A percentile compares a stretch with the other conserved stretches of the same genome.
Evolutionary conservation across 1,140 invertebrate genomes (phyloP).

Genomic region (Brachionus manjavacas): DNA sequence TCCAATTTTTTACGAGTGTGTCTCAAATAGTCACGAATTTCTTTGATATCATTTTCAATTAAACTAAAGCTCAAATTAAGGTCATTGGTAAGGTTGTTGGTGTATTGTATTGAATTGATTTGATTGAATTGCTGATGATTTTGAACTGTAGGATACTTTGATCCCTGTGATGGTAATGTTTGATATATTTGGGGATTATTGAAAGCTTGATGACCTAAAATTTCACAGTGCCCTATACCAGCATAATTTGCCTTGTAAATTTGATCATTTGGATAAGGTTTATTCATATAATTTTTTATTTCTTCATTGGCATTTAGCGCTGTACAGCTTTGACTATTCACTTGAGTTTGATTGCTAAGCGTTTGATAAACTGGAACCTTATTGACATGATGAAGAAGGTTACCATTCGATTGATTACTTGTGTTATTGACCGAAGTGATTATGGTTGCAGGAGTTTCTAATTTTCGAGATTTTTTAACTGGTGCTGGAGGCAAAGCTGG

Average conservation of each 20-base stretch:
- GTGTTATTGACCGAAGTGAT: conserved; percentile 36
- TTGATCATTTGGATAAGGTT: neutral
- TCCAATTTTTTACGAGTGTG: conserved; percentile 34
- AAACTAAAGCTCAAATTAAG: conserved; percentile 33
- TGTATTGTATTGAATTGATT: neutral
- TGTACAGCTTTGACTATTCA: neutral
- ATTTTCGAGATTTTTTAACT: neutral
- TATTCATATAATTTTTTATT: neutral
- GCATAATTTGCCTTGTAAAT: neutral
- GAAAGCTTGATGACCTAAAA: neutral
- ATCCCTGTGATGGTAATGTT: neutral
- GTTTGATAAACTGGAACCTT: neutral
- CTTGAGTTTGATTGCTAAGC: neutral
- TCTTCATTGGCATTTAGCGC: conserved; percentile 19
- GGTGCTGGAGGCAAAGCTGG: neutral
- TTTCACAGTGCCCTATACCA: neutral
- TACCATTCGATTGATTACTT: conserved; percentile 40
- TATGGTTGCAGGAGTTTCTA: conserved; percentile 2
- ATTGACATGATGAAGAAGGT: conserved; percentile 20
- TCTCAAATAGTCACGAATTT: conserved; percentile 41
- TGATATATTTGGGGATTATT: neutral
- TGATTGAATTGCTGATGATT: neutral
- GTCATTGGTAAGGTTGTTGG: neutral
- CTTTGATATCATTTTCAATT: conserved; percentile 42
- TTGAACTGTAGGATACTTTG: neutral